phyloP scores from a whole-genome alignment of 1,140 invertebrate genomes.

The Xylocopa sonorina region DNA sequence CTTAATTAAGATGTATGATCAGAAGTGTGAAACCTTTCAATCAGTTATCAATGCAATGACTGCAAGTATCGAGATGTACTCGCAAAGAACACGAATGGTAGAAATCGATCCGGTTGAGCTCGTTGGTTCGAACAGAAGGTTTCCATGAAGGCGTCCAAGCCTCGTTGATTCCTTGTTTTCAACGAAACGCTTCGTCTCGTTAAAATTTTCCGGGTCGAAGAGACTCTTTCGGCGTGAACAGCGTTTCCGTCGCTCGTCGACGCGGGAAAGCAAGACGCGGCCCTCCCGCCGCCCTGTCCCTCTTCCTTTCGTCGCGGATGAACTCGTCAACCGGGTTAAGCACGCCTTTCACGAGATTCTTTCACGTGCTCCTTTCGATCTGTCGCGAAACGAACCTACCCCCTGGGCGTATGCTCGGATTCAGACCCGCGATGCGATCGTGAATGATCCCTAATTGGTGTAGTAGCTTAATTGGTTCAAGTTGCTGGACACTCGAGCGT shows the following conservation, averaged over 20 bases:
- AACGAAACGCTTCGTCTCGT: conserved; percentile 23
- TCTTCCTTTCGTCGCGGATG: conserved; percentile 11
- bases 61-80: too few species aligned
- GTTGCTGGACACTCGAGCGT: conserved; percentile 23
- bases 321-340: conserved; percentile 47
- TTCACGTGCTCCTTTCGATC: conserved; percentile 5
- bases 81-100: background rate
- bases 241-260: conserved; percentile 5
- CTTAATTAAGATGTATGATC: too few species aligned
- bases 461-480: conserved; percentile 35
- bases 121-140: background rate
- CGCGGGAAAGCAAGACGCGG: background rate
- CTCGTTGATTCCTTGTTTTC: conserved; percentile 12
- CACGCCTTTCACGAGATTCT: conserved; percentile 35
- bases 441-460: conserved; percentile 45
- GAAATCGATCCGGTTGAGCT: background rate
- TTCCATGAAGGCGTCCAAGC: background rate
- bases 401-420: conserved; percentile 22
- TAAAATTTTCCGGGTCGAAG: conserved; percentile 36
- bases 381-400: conserved; percentile 43
- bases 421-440: background rate
- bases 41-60: background rate
- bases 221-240: conserved; percentile 15
- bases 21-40: too few species aligned
- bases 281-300: too few species aligned